phyloP scores from a whole-genome alignment of 2,888 invertebrate species.

The Amblyjoppa proteus region DNA sequence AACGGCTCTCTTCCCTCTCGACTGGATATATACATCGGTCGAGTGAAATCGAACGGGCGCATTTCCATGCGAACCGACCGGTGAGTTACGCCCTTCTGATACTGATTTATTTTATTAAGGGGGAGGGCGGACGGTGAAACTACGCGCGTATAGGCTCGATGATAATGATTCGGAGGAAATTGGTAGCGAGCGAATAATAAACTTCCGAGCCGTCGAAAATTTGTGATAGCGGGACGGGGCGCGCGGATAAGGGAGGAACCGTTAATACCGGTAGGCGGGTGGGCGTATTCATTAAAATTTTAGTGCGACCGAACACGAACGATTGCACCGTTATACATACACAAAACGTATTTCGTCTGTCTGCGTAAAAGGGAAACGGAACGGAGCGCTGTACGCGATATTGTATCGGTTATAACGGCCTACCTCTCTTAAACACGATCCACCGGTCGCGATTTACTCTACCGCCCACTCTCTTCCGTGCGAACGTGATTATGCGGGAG shows the following conservation, averaged over 20 bases:
- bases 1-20: neutral
- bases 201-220: slow-evolving; percentile 46
- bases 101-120: neutral
- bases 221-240: slow-evolving; percentile 18
- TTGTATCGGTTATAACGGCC: slow-evolving; percentile 38
- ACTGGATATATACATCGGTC: neutral
- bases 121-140: too few species aligned
- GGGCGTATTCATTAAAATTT: slow-evolving; percentile 62
- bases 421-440: slow-evolving; percentile 26
- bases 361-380: slow-evolving; percentile 16
- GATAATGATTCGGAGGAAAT: slow-evolving; percentile 61
- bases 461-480: slow-evolving; percentile 16
- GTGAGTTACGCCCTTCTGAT: slow-evolving; percentile 1
- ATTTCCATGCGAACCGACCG: neutral
- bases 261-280: slow-evolving; percentile 47
- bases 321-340: too few species aligned
- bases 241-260: slow-evolving; percentile 31
- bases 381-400: neutral
- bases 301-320: slow-evolving; percentile 30
- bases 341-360: slow-evolving; percentile 27
- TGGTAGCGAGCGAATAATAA: slow-evolving; percentile 56
- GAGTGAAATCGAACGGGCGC: neutral
- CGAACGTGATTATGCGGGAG: slow-evolving; percentile 6
- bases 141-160: slow-evolving; percentile 26
- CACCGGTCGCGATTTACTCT: slow-evolving; percentile 21